Conservation (phyloP, 92 coral and sea anemone species). For the Blastomussa wellsi region DNA sequence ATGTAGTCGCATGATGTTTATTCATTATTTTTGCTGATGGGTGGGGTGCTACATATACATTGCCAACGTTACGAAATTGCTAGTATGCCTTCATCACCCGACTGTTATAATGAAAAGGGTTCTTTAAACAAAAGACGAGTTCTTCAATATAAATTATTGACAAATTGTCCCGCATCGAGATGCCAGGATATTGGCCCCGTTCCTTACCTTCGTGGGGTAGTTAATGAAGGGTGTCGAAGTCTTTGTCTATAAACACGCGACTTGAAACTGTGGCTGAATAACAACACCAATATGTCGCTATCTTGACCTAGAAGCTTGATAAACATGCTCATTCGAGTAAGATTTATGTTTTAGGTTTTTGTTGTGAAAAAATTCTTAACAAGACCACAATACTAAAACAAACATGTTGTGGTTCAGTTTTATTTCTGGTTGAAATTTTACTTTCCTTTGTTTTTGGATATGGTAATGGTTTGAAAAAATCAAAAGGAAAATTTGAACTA, state of each 20-base stretch:
- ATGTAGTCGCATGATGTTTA: not conserved
- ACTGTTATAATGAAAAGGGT: not conserved
- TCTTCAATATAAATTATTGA: no score
- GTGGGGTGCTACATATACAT: not conserved
- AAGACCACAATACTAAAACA: not conserved
- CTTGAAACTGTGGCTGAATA: not conserved
- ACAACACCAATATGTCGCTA: not conserved
- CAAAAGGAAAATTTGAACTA: no score
- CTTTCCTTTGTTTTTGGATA: no score
- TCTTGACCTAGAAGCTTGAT: not conserved
- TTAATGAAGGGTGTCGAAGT: not conserved
- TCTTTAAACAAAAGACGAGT: not conserved
- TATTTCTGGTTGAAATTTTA: no score
- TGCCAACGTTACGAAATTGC: not conserved
- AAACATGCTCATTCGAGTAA: no score
- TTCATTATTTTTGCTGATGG: not conserved
- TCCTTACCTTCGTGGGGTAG: not conserved
- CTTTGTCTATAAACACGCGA: no score
- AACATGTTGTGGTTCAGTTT: no score
- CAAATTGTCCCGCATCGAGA: no score
- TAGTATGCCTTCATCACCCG: not conserved
- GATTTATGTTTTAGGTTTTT: not conserved
- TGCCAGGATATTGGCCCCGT: not conserved
- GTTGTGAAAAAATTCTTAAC: not conserved
- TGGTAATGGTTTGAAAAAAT: no score